A percentile compares a stretch with the other conserved stretches of the same genome.
Conservation (phyloP, 2,888 invertebrate species). For the Epirrita christyi region DNA sequence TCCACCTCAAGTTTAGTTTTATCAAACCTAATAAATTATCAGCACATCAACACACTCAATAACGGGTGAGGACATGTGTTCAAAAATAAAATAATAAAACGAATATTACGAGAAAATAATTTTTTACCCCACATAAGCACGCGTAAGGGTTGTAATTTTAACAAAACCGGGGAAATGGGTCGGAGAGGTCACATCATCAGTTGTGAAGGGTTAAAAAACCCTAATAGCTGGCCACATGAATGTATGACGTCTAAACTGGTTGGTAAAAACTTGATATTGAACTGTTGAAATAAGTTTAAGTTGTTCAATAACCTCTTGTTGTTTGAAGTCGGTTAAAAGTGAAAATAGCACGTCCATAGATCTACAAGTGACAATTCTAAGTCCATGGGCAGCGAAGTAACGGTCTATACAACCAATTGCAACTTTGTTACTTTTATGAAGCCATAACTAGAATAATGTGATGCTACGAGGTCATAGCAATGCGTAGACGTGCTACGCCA, state of each 20-base stretch:
- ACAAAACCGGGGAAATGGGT: slow-evolving; percentile 71
- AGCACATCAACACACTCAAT: slow-evolving; percentile 23
- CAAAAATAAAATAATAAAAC: slow-evolving; percentile 67
- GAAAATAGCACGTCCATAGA: not conserved
- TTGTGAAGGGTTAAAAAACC: slow-evolving; percentile 73
- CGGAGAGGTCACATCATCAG: slow-evolving; percentile 68
- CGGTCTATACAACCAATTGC: not conserved
- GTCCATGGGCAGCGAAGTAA: not conserved
- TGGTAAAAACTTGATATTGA: not conserved
- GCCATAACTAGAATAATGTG: too few species aligned
- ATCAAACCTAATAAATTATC: slow-evolving; percentile 16
- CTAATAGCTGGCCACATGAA: slow-evolving; percentile 69
- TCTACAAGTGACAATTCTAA: too few species aligned
- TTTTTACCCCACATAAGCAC: slow-evolving; percentile 68
- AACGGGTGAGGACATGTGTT: slow-evolving; percentile 58
- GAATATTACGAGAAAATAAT: slow-evolving; percentile 67
- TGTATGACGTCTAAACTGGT: slow-evolving; percentile 20
- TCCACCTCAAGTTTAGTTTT: too few species aligned
- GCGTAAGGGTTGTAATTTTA: slow-evolving; percentile 65
- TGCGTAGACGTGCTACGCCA: too few species aligned
- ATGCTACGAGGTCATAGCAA: too few species aligned
- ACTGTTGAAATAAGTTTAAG: too few species aligned
- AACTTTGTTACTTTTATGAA: too few species aligned
- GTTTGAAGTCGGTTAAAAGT: not conserved
- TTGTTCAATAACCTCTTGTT: not conserved